Evolutionary conservation across 2,797 vertebrate genomes (phyloP).

Genomic region (Rhabdomys pumilio): DNA sequence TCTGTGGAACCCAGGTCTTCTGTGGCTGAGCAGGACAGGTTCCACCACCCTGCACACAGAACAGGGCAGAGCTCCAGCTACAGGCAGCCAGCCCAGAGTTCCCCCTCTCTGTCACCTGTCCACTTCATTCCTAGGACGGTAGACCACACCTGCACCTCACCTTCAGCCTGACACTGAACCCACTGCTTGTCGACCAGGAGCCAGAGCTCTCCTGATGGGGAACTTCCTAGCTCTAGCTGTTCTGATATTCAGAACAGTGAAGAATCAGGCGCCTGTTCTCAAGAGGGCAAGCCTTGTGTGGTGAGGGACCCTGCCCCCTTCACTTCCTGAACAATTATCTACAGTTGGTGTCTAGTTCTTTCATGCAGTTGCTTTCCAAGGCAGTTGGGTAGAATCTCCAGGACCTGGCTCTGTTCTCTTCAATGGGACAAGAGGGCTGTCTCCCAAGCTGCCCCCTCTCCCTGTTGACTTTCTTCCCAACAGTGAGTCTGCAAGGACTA

Average conservation of each 20-base stretch:
- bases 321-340: background rate
- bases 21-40: background rate
- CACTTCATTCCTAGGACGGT: background rate
- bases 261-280: background rate
- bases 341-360: background rate
- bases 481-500: background rate
- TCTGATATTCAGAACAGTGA: no score
- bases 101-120: background rate
- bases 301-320: background rate
- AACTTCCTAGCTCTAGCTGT: background rate
- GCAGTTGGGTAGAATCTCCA: background rate
- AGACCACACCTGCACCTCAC: background rate
- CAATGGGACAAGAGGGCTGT: background rate
- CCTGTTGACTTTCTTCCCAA: background rate
- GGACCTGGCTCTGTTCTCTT: background rate
- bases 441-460: background rate
- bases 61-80: background rate
- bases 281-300: background rate
- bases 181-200: background rate
- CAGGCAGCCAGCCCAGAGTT: background rate
- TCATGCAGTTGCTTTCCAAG: background rate
- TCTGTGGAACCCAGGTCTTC: background rate
- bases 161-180: background rate
- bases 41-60: background rate
- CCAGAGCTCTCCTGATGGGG: background rate